A percentile compares a stretch with the other conserved stretches of the same genome.
phyloP scores from a whole-genome alignment of 2,797 vertebrate species.

The Antrozous pallidus region DNA sequence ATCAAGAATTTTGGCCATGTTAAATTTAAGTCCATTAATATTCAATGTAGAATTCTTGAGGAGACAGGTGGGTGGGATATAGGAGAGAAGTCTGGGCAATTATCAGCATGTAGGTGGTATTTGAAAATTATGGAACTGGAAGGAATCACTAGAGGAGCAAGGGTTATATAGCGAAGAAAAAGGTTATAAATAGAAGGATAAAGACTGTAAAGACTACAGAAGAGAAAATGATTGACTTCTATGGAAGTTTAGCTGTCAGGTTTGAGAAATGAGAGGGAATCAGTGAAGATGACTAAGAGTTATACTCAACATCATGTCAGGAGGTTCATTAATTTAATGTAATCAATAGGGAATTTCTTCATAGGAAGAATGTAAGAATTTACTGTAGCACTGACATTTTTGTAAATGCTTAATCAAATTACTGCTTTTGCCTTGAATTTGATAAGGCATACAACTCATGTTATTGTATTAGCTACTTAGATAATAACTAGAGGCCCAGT shows the following conservation, averaged over 20 bases:
- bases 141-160: background rate
- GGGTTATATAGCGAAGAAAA: background rate
- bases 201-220: background rate
- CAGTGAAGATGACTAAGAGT: background rate
- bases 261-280: background rate
- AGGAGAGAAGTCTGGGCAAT: background rate
- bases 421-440: constrained; percentile 2
- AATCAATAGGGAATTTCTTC: background rate
- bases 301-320: background rate
- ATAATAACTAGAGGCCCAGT: background rate
- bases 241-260: background rate
- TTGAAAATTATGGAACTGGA: background rate
- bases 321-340: background rate
- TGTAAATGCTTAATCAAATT: constrained; percentile 17
- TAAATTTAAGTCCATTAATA: background rate
- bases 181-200: background rate
- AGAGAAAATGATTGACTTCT: background rate
- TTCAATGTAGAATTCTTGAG: background rate
- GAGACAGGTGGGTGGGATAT: background rate
- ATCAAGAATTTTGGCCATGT: background rate
- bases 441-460: background rate
- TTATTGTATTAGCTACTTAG: background rate
- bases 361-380: background rate
- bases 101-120: background rate
- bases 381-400: background rate